These are phyloP conservation scores for Stegodyphus mimosarum DNA, from an alignment of 1,140 invertebrate genomes.

Conservation along the genomic window DNA sequence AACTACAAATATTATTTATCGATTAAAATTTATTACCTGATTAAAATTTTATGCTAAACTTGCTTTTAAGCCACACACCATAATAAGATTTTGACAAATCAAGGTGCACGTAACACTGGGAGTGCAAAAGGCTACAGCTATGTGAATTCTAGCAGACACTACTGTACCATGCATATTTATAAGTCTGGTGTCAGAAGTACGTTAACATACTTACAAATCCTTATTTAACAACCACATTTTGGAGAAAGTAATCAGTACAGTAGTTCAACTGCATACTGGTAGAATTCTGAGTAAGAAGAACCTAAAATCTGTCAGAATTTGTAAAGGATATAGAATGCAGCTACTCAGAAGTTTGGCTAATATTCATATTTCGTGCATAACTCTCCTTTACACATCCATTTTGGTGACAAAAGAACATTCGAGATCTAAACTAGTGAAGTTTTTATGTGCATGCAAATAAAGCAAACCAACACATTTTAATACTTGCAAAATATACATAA, in stretches of 20 bases:
- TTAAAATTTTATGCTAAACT: too few relatives aligned
- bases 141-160: neutral
- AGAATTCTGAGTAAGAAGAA: neutral
- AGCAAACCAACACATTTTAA: too few relatives aligned
- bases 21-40: too few relatives aligned
- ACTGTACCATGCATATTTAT: constrained; percentile 17
- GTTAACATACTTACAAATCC: constrained; percentile 42
- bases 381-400: too few relatives aligned
- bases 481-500: too few relatives aligned
- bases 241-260: neutral
- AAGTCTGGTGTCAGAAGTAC: neutral
- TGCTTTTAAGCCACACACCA: too few relatives aligned
- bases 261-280: neutral
- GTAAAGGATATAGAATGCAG: constrained; percentile 2
- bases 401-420: too few relatives aligned
- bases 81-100: too few relatives aligned
- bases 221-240: neutral
- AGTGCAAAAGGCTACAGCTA: constrained; percentile 57
- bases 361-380: too few relatives aligned
- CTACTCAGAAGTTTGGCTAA: neutral
- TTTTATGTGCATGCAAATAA: too few relatives aligned
- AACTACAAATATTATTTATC: too few relatives aligned
- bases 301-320: constrained; percentile 55
- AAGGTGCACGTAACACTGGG: neutral
- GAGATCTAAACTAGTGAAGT: too few relatives aligned